A percentile compares a stretch with the other conserved stretches of the same genome.
Conservation (phyloP, 2,113 vertebrate genomes). For the Morone saxatilis region DNA sequence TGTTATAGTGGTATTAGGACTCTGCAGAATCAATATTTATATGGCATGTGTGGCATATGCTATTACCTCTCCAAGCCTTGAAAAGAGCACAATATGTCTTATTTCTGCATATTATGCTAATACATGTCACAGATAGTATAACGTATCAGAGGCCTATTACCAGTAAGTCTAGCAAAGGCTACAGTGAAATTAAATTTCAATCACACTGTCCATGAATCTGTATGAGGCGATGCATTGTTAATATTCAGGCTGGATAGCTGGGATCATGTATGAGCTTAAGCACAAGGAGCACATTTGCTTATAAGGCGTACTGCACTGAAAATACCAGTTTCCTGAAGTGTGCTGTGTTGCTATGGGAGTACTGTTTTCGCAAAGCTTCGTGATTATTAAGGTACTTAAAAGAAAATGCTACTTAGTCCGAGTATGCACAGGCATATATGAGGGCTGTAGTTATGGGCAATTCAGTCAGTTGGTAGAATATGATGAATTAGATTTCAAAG, state of each 20-base stretch:
- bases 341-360: background rate
- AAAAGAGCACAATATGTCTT: constrained; percentile 6
- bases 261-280: constrained; percentile 10
- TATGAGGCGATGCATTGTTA: background rate
- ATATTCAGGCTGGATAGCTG: constrained; percentile 17
- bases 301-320: background rate
- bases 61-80: background rate
- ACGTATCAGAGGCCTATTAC: constrained; percentile 14
- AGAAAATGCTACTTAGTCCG: constrained; percentile 3
- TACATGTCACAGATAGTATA: constrained; percentile 19
- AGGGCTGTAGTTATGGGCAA: constrained; percentile 24
- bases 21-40: constrained; percentile 3
- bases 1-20: constrained; percentile 14
- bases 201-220: constrained; percentile 27
- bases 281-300: background rate
- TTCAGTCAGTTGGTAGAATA: constrained; percentile 16
- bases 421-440: constrained; percentile 14
- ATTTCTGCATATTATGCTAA: constrained; percentile 39
- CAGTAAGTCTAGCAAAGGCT: constrained; percentile 1
- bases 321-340: background rate
- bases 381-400: constrained; percentile 18
- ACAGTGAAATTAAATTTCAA: constrained; percentile 44
- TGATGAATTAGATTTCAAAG: constrained; percentile 59
- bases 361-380: background rate
- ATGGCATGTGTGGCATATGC: background rate